Conservation (phyloP, 2,113 vertebrate species). For the Paradisaea rubra region DNA sequence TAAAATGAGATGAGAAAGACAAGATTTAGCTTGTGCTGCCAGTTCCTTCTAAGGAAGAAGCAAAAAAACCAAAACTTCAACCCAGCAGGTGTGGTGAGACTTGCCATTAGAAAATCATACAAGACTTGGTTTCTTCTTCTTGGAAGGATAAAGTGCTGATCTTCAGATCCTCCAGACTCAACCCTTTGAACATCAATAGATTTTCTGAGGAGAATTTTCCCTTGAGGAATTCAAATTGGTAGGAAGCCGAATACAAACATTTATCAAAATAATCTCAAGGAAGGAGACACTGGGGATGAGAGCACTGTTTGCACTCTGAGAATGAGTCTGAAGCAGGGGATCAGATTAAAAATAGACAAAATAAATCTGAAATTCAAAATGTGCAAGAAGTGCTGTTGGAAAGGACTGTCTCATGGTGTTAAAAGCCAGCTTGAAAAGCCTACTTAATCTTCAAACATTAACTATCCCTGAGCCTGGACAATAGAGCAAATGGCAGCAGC, state of each 20-base stretch:
- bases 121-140: neutral
- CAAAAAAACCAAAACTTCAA: neutral
- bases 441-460: constrained; percentile 20
- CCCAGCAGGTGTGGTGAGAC: neutral
- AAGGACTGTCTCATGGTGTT: neutral
- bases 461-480: neutral
- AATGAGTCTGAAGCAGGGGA: neutral
- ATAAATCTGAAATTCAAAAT: neutral
- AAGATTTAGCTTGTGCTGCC: neutral
- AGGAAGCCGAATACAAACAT: neutral
- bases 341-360: constrained; percentile 38
- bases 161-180: neutral
- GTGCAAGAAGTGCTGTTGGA: neutral
- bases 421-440: constrained; percentile 30
- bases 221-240: neutral
- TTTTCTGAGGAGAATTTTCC: neutral
- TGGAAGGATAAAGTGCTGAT: neutral
- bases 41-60: neutral
- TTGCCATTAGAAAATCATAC: neutral
- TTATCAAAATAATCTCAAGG: constrained; percentile 12
- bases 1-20: neutral
- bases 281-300: neutral
- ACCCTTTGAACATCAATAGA: neutral
- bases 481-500: neutral
- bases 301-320: neutral